These are phyloP conservation scores for Elanoides forficatus DNA, from an alignment of 2,113 vertebrate genomes.

Conservation along the genomic window DNA sequence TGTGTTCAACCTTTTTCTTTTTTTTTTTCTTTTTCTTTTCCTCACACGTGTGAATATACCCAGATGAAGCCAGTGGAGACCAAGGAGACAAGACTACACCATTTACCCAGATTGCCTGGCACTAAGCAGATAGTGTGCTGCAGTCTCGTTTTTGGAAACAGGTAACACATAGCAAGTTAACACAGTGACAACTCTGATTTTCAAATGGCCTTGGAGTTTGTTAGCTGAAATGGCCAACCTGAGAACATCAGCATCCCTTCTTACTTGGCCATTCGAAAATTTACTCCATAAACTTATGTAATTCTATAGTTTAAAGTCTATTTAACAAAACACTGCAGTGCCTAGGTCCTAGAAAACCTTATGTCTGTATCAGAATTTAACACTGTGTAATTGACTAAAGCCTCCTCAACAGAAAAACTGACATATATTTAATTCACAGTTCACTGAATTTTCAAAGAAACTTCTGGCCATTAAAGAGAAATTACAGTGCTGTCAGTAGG, in stretches of 20 bases:
- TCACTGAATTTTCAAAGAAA: background rate
- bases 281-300: background rate
- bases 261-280: background rate
- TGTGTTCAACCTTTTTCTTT: fast-evolving
- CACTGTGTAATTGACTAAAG: background rate
- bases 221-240: background rate
- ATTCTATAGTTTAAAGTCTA: background rate
- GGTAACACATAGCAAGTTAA: background rate
- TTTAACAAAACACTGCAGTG: background rate
- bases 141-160: background rate
- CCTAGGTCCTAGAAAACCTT: background rate
- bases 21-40: background rate
- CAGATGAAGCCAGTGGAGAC: background rate
- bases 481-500: background rate
- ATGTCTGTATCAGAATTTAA: background rate
- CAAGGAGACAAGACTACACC: fast-evolving
- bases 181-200: background rate
- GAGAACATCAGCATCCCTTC: background rate
- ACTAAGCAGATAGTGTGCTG: background rate
- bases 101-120: background rate
- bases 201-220: background rate
- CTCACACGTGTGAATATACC: background rate
- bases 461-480: background rate
- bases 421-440: background rate
- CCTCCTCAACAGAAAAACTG: background rate